phyloP scores from a whole-genome alignment of 2,113 vertebrate genomes.

The Cebus imitator region DNA sequence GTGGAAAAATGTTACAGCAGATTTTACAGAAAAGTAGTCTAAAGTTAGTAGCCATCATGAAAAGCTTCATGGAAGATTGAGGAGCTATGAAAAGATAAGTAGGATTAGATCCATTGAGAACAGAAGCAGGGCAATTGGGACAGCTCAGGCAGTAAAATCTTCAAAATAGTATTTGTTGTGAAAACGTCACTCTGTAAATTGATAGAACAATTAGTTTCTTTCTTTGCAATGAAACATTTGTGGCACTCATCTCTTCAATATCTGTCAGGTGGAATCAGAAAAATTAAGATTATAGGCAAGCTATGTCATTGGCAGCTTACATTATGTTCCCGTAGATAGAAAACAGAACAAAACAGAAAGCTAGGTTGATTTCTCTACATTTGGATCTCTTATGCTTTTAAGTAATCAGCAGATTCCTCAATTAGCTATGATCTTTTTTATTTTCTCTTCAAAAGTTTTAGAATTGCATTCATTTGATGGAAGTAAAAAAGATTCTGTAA shows the following conservation, averaged over 20 bases:
- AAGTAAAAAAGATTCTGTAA: background rate
- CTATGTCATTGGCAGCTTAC: background rate
- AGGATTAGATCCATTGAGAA: background rate
- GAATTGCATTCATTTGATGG: background rate
- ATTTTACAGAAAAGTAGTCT: background rate
- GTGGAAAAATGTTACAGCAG: background rate
- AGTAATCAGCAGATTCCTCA: background rate
- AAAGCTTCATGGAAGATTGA: background rate
- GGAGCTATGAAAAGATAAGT: background rate
- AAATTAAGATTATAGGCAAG: background rate
- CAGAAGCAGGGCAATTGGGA: background rate
- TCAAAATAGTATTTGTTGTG: background rate
- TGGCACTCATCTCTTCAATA: background rate
- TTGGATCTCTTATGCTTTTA: background rate
- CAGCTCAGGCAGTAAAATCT: background rate
- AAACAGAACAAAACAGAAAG: background rate
- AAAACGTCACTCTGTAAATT: background rate
- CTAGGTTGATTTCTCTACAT: background rate
- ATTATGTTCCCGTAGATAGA: background rate
- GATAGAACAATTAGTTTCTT: background rate
- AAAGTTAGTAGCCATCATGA: background rate
- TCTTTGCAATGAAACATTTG: background rate
- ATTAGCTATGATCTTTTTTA: background rate
- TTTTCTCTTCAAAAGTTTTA: background rate
- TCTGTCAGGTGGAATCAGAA: background rate